These are phyloP conservation scores for Leptinotarsa tumamoca DNA, from an alignment of 2,888 invertebrate genomes.

Conservation along the genomic window DNA sequence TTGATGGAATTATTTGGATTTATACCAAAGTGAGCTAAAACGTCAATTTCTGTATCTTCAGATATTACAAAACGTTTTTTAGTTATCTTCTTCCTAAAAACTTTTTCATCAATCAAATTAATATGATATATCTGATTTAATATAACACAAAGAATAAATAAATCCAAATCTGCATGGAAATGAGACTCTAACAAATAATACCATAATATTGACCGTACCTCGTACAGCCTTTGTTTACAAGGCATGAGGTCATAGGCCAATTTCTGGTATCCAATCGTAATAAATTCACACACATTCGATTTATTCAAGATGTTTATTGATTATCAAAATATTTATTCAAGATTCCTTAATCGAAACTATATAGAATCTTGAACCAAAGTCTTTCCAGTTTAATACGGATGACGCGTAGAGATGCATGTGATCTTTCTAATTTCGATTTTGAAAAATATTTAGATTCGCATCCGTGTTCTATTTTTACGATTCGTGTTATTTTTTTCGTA, in stretches of 20 bases:
- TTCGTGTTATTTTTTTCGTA: neutral
- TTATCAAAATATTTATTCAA: constrained; percentile 14
- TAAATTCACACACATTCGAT: neutral
- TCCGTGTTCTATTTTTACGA: neutral
- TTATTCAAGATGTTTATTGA: constrained; percentile 1
- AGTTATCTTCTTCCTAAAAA: no score
- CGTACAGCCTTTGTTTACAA: neutral
- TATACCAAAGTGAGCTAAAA: no score
- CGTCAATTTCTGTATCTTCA: no score
- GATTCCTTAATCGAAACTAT: neutral
- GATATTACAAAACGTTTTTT: no score
- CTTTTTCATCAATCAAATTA: no score
- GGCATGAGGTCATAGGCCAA: constrained; percentile 11
- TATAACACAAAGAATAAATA: no score
- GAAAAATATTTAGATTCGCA: neutral
- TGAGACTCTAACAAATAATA: neutral
- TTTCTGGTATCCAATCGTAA: constrained; percentile 9
- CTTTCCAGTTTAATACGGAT: neutral
- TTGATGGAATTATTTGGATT: no score
- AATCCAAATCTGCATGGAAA: neutral
- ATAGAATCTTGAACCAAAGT: neutral
- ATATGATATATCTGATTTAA: no score
- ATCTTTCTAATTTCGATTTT: neutral
- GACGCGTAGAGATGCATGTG: neutral
- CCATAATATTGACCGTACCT: neutral